Evolutionary conservation across 2,113 vertebrate genomes (phyloP).

Genomic region (Candoia aspera): DNA sequence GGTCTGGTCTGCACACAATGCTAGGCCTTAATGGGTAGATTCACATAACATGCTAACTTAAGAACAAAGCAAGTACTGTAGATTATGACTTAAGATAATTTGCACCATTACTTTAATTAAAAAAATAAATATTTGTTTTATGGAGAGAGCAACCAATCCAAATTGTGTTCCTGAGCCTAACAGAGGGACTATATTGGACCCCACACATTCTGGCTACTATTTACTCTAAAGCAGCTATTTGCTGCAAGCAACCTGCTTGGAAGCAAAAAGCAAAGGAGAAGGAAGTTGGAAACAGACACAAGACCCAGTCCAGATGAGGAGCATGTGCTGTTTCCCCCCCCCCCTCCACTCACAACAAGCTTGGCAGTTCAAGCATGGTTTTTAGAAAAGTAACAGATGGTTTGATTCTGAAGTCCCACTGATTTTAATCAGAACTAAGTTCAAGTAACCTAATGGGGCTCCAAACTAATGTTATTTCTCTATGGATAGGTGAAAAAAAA

Average conservation of each 20-base stretch:
- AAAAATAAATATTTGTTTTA: neutral
- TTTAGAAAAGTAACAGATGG: neutral
- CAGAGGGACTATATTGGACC: neutral
- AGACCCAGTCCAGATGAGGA: neutral
- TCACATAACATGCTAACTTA: neutral
- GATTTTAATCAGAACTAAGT: neutral
- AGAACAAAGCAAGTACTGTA: neutral
- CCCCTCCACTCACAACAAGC: too few relatives aligned
- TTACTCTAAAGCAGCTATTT: neutral
- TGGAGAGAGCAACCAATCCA: neutral
- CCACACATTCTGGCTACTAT: neutral
- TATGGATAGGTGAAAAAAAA: neutral
- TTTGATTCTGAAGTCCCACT: neutral
- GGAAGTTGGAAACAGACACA: neutral
- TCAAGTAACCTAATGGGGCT: neutral
- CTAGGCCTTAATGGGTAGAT: neutral
- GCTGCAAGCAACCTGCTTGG: neutral
- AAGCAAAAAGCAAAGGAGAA: neutral
- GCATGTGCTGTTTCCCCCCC: neutral
- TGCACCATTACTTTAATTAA: neutral
- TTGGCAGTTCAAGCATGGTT: neutral
- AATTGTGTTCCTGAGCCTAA: neutral
- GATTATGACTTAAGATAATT: neutral
- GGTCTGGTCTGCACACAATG: neutral
- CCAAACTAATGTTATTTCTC: neutral